These are phyloP conservation scores for Eurytoma californica DNA, from an alignment of 2,888 invertebrate species.

Conservation along the genomic window DNA sequence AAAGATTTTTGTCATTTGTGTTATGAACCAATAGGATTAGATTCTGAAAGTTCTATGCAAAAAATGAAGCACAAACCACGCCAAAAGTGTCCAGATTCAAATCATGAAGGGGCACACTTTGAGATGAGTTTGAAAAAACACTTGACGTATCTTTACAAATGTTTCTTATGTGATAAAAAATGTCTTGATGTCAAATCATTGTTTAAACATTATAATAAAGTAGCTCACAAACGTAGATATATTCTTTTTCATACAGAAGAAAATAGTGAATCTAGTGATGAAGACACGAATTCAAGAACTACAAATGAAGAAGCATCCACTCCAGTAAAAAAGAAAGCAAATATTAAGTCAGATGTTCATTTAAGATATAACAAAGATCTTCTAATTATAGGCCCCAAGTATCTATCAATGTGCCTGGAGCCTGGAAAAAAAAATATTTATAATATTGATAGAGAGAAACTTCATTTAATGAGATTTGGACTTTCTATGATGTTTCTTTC, in stretches of 20 bases:
- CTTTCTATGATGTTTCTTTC: conserved; percentile 12
- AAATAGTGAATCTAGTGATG: background rate
- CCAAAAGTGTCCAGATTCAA: background rate
- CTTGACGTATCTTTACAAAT: conserved; percentile 1
- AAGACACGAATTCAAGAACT: background rate
- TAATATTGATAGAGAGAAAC: conserved; percentile 2
- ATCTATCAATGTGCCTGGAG: conserved; percentile 27
- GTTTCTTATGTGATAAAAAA: conserved; percentile 5
- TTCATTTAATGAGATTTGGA: conserved; percentile 11
- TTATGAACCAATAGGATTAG: background rate
- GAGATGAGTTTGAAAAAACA: conserved; percentile 1
- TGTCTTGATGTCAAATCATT: background rate
- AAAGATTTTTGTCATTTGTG: conserved; percentile 9
- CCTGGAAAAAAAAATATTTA: conserved; percentile 28
- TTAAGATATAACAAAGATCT: conserved; percentile 25
- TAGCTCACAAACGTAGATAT: background rate
- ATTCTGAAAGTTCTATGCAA: background rate
- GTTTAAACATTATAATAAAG: background rate
- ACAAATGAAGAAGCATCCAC: background rate
- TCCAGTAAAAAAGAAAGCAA: background rate
- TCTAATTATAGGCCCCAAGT: conserved; percentile 6
- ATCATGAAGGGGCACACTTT: background rate
- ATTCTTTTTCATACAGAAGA: background rate
- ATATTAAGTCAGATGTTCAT: background rate
- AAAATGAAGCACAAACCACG: background rate